A percentile compares a stretch with the other conserved stretches of the same genome.
These are phyloP conservation scores for Rhinogobius similis DNA, from an alignment of 2,113 vertebrate species.

Conservation along the genomic window DNA sequence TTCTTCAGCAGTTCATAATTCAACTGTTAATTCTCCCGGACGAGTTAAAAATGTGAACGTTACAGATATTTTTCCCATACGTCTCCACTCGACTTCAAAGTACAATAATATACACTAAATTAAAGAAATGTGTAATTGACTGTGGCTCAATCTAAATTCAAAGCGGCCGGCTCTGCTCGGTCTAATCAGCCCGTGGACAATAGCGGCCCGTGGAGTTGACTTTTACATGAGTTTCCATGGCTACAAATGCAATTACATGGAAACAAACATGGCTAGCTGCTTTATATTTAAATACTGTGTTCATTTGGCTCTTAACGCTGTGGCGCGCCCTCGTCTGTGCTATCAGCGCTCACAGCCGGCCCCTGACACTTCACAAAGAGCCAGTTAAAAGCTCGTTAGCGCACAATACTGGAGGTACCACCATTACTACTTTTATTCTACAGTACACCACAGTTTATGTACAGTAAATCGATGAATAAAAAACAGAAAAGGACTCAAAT, in stretches of 20 bases:
- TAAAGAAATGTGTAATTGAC: background rate
- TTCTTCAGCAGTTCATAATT: background rate
- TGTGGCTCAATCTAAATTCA: background rate
- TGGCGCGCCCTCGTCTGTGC: constrained; percentile 6
- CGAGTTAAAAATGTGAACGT: background rate
- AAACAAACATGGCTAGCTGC: background rate
- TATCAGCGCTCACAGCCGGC: constrained; percentile 11
- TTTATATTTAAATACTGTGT: background rate
- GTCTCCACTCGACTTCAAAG: background rate
- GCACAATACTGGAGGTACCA: too few relatives aligned
- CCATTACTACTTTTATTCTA: too few relatives aligned
- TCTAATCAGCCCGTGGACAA: background rate
- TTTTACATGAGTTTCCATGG: background rate
- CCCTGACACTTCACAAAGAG: constrained; percentile 41
- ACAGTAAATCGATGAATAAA: too few relatives aligned
- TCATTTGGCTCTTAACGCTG: background rate
- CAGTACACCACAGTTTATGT: too few relatives aligned
- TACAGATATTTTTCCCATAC: background rate
- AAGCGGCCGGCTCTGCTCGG: background rate
- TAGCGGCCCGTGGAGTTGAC: background rate
- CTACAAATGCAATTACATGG: background rate
- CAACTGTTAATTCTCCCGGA: background rate
- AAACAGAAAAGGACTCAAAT: too few relatives aligned
- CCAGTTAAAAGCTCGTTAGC: constrained; percentile 29
- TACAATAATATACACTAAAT: background rate